These are phyloP conservation scores for Cynopterus sphinx DNA, from an alignment of 2,797 vertebrate genomes.

Conservation along the genomic window DNA sequence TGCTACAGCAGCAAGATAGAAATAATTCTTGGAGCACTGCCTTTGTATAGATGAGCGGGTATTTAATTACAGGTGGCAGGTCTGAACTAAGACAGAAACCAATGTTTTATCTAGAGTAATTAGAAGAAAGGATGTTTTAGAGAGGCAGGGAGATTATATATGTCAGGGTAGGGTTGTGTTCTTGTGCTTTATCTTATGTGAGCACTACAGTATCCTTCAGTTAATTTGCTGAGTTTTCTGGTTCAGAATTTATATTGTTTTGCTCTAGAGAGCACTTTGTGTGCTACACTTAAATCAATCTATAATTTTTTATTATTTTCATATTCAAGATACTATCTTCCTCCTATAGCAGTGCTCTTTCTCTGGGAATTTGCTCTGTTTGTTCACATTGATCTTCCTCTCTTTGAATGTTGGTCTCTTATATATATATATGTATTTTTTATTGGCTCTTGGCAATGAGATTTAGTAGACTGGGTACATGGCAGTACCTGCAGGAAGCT, in stretches of 20 bases:
- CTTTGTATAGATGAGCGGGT: not conserved
- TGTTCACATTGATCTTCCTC: not conserved
- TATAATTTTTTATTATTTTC: not conserved
- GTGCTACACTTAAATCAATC: not conserved
- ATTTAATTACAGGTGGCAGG: not conserved
- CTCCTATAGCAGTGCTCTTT: not conserved
- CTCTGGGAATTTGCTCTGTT: not conserved
- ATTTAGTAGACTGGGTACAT: not conserved
- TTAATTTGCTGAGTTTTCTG: not conserved
- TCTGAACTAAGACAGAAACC: not conserved
- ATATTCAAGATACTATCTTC: not conserved
- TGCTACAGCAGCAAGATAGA: not conserved
- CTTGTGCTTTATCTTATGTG: not conserved
- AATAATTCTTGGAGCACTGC: not conserved
- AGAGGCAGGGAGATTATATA: not conserved
- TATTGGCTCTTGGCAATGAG: not conserved
- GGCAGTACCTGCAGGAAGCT: not conserved
- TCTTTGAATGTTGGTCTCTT: not conserved
- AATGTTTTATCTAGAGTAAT: not conserved
- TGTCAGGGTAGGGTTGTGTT: too few relatives aligned
- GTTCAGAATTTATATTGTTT: not conserved
- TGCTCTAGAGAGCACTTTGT: not conserved
- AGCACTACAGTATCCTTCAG: not conserved
- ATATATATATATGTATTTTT: not conserved
- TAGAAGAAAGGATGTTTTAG: not conserved